These are phyloP conservation scores for Scaptomyza flava DNA, from an alignment of 2,888 invertebrate species.

Conservation along the genomic window DNA sequence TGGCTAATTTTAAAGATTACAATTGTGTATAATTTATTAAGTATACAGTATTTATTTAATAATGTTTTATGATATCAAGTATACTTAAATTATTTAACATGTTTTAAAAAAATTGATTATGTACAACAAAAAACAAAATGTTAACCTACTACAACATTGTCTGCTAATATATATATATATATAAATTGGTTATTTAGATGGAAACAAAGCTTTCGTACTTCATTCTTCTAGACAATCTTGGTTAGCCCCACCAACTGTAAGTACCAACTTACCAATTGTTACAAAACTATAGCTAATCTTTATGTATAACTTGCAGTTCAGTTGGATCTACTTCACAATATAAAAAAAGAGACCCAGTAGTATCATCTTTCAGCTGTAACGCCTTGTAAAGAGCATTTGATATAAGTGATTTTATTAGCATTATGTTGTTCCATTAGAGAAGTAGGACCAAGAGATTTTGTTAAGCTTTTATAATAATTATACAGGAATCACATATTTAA, in stretches of 20 bases:
- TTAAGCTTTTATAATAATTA: conserved; percentile 43
- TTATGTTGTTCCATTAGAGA: conserved; percentile 48
- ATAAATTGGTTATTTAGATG: conserved; percentile 8
- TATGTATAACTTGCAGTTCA: neutral
- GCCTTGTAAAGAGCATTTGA: conserved; percentile 57
- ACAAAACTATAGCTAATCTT: neutral
- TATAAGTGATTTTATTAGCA: conserved; percentile 39
- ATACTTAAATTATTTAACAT: conserved; percentile 17
- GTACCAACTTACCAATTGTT: neutral
- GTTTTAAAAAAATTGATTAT: neutral
- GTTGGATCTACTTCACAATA: conserved; percentile 12
- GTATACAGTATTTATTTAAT: conserved; percentile 47
- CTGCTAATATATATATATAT: conserved; percentile 7
- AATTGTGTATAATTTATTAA: conserved; percentile 30
- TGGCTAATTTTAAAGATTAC: conserved; percentile 4
- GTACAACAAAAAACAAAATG: conserved; percentile 6
- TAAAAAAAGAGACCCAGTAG: conserved; percentile 6
- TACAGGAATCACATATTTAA: conserved; percentile 16
- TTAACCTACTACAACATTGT: conserved; percentile 9
- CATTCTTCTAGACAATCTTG: conserved; percentile 18
- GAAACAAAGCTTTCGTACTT: neutral
- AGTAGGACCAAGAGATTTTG: conserved; percentile 35
- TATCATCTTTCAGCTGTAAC: conserved; percentile 11
- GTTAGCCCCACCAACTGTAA: conserved; percentile 18
- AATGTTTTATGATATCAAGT: conserved; percentile 23